These are phyloP conservation scores for Andrena haemorrhoa DNA, from an alignment of 2,888 invertebrate species.

Conservation along the genomic window DNA sequence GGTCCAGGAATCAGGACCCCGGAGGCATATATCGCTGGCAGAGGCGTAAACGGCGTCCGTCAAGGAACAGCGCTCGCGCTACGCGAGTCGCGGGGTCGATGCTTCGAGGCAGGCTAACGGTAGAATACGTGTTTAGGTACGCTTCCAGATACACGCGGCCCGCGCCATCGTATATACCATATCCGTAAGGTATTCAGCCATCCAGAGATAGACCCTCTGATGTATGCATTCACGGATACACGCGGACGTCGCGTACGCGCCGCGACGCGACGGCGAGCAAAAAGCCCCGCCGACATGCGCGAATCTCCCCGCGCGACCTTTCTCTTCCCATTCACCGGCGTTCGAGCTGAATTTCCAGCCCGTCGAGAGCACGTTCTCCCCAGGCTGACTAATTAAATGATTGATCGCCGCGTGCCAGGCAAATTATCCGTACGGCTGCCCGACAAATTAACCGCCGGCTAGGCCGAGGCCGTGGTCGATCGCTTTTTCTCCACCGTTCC, in stretches of 20 bases:
- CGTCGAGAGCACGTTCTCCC: conserved; percentile 44
- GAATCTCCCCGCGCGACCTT: conserved; percentile 51
- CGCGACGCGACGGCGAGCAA: conserved; percentile 28
- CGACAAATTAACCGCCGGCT: conserved; percentile 46
- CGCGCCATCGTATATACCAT: conserved; percentile 22
- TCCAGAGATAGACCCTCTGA: conserved; percentile 25
- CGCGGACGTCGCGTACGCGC: conserved; percentile 17
- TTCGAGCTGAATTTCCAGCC: conserved; percentile 53
- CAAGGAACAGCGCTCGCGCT: conserved; percentile 58
- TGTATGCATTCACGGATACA: conserved; percentile 40
- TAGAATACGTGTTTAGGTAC: conserved; percentile 57
- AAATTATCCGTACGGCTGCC: conserved; percentile 46
- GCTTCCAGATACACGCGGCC: conserved; percentile 29
- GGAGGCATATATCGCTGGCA: conserved; percentile 1
- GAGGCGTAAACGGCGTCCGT: conserved; percentile 50
- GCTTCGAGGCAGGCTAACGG: conserved; percentile 62
- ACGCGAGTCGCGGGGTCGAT: conserved; percentile 61
- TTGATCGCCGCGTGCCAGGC: conserved; percentile 53
- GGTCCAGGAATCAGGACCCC: conserved; percentile 14
- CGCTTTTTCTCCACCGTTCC: conserved; percentile 10
- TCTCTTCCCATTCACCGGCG: conserved; percentile 56
- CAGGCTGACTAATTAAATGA: conserved; percentile 60
- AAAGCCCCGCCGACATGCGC: conserved; percentile 34
- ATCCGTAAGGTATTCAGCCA: conserved; percentile 42
- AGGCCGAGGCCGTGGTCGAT: background rate